A percentile compares a stretch with the other conserved stretches of the same genome.
These are phyloP conservation scores for Toxotes jaculatrix DNA, from an alignment of 2,113 vertebrate genomes.

Conservation along the genomic window DNA sequence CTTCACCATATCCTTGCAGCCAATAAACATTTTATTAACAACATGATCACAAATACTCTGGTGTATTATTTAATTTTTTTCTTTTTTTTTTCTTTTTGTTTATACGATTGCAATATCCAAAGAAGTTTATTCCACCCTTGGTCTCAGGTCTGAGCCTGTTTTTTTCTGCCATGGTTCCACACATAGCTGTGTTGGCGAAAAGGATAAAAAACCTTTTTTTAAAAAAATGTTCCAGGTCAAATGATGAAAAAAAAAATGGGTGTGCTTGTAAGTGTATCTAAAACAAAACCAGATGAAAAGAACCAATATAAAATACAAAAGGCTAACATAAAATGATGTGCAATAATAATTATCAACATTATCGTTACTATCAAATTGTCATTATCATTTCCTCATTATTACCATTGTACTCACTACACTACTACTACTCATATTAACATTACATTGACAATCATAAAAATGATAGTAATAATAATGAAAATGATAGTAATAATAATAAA, in stretches of 20 bases:
- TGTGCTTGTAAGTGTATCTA: slow-evolving; percentile 56
- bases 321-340: slow-evolving; percentile 87
- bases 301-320: slow-evolving; percentile 93
- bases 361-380: slow-evolving; percentile 74
- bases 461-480: slow-evolving; percentile 88
- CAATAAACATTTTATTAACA: slow-evolving; percentile 96
- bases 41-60: slow-evolving; percentile 93
- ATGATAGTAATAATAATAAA: slow-evolving; percentile 71
- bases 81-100: slow-evolving; percentile 56
- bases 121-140: slow-evolving; percentile 82
- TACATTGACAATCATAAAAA: slow-evolving; percentile 72
- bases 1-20: slow-evolving; percentile 85
- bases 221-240: slow-evolving; percentile 81
- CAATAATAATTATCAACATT: slow-evolving; percentile 83
- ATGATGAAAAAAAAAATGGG: slow-evolving; percentile 82
- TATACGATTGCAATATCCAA: slow-evolving; percentile 83
- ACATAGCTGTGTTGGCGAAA: slow-evolving; percentile 83
- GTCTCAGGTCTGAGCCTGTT: slow-evolving; percentile 78
- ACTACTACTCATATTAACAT: slow-evolving; percentile 68
- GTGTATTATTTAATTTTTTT: slow-evolving; percentile 79
- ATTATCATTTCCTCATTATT: slow-evolving; percentile 67
- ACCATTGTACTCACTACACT: slow-evolving; percentile 66
- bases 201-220: slow-evolving; percentile 69
- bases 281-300: slow-evolving; percentile 66
- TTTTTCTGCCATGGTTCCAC: slow-evolving; percentile 81